Evolutionary conservation across 2,797 vertebrate genomes (phyloP), one percentile per base, ranked within the genome.

Genomic region (Sebastes hubbsi): DNA sequence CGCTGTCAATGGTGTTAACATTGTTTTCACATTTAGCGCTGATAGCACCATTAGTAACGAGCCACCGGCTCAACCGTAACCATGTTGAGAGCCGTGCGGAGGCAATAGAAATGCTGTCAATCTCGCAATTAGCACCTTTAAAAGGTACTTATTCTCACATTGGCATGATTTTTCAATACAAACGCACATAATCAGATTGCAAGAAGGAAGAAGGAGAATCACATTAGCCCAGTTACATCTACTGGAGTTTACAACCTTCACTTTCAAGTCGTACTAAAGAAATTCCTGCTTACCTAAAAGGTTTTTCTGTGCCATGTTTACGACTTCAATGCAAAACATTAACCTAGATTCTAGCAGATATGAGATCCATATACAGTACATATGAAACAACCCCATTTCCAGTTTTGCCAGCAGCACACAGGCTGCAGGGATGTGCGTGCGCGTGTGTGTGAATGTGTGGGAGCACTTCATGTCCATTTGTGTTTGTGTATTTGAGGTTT

Each of bases 221-320:
- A 54, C 80, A 92, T 90, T 91, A 92, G 72, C 90, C 90, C 85
- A 94, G 67, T 92, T 92, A 32, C 5, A 63, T 88, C 89, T 72
- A 62, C 27, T 61, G 36, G 87, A 72, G 84, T 87, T 85, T 86
- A 78, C 46, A 86, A 77, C 24, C 64, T 81, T 87, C 77, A 75
- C 49, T 60, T 89, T 58, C 46, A 82, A 85, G 68, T 75, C 30
- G 56, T 81, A 89, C 72, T 24, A 71, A 83, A 80, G 59, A 86
- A 76, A 80, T 69, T 22, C 81, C 69, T 83, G 84, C 90, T 85
- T 80, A 74, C 46, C 54, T 56, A 56, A 72, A 77, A 11, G 73
- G 72, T 36, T 16, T 52, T 77, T 12, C 2, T 61, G 24, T 18
- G 32, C 27, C 24, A 18, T 77, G 55, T 61, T 87, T 77, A 77